Conservation (phyloP, 2,797 vertebrate species). For the Spinus pinus region DNA sequence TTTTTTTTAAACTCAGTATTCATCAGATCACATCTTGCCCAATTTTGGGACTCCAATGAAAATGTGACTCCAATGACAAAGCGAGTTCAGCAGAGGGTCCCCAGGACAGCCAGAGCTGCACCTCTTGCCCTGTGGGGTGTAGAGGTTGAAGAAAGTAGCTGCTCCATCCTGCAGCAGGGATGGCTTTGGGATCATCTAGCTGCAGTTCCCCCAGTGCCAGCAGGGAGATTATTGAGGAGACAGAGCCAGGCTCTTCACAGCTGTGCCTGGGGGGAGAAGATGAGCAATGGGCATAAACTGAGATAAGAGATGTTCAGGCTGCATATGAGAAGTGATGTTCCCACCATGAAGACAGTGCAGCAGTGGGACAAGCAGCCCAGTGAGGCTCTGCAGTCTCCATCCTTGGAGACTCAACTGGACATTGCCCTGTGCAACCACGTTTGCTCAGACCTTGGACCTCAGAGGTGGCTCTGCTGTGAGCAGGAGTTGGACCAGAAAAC, state of each 20-base stretch:
- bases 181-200: neutral
- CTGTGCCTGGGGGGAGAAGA: neutral
- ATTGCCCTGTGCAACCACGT: accelerated
- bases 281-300: neutral
- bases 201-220: neutral
- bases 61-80: neutral
- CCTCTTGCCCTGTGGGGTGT: neutral
- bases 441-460: neutral
- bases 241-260: accelerated
- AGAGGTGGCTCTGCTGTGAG: neutral
- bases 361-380: neutral
- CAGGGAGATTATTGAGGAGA: neutral
- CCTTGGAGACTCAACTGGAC: neutral
- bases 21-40: neutral
- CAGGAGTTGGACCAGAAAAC: neutral
- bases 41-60: neutral
- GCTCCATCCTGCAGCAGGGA: neutral
- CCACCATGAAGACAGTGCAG: neutral
- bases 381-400: neutral
- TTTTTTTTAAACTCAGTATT: neutral
- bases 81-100: neutral
- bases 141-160: neutral
- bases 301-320: neutral
- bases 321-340: neutral
- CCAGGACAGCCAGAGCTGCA: neutral